Base-by-base conservation (phyloP, 1,140 invertebrate genomes). In the Agraylea sexmaculata region DNA sequence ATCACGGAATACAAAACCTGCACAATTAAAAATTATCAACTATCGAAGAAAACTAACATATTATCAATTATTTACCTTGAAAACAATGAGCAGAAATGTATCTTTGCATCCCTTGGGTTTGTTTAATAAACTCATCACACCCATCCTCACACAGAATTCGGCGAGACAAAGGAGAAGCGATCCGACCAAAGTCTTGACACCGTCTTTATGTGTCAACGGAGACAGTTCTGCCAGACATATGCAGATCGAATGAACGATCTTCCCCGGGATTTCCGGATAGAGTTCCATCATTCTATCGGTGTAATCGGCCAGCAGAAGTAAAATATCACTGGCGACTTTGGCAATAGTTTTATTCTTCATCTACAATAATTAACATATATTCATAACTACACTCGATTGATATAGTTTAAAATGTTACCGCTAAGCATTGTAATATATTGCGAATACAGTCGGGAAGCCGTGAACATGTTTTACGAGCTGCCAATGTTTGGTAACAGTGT, bases 61-160 rank as follows among this genome's bases (percentile, higher is more conserved):
- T 36, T 33, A 21, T 13, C 34, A 10, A 21, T 20, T 64, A 19
- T 73, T 79, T 4, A 92, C 61, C 54, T 89, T 85, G 51, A 85
- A 82, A 17, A 75, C 70, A 19, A 81, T 65, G 35, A 81, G 75
- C 2, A 84, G 74, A n/a, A 65, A 42, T 0, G 58, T 73, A 54
- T 96, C 89, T 52, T 93, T 87, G 36, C 84, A 76, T 57, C 93
- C 89, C 17, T 81, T 80, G 0, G 93, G 80, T 39, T 83, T 64
- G 15, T 86, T 89, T 45, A 60, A 59, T 1, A 74, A 53, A 13
- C 83, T 69, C 1, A 83, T 74, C 0, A 90, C 85, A 6, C 89
- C 89, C 39, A 86, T 83, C 12, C 78, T 78, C 75, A 95, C 88
- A 39, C 89, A 92, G 81, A 90, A 95, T 66, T 96, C 90, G 0